Conservation (phyloP, 2,113 vertebrate species). For the Cyprinodon variegatus region DNA sequence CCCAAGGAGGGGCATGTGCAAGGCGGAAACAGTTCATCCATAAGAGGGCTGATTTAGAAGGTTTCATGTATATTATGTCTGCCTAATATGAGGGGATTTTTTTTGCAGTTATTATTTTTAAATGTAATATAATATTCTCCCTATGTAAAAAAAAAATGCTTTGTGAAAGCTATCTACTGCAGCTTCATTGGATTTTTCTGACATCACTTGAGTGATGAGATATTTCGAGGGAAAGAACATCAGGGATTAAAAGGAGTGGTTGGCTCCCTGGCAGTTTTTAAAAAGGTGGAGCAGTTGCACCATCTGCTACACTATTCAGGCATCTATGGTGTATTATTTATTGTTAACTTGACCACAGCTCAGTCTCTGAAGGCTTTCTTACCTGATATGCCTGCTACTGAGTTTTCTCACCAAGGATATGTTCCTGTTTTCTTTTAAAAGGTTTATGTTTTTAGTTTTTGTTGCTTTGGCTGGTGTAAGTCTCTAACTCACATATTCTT, state of each 20-base stretch:
- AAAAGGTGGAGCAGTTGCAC: neutral
- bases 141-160: too few relatives aligned
- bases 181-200: too few relatives aligned
- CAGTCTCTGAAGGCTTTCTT: neutral
- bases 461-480: neutral
- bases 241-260: too few relatives aligned
- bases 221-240: neutral
- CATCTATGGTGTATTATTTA: neutral
- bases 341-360: neutral
- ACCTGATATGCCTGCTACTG: neutral
- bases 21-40: too few relatives aligned
- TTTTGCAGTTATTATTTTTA: too few relatives aligned
- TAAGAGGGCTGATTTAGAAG: too few relatives aligned
- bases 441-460: neutral
- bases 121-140: too few relatives aligned
- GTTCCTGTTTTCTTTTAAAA: neutral
- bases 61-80: too few relatives aligned
- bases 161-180: too few relatives aligned
- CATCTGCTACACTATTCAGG: neutral
- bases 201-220: conserved; percentile 31
- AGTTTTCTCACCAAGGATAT: neutral
- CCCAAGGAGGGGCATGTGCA: too few relatives aligned
- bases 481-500: neutral
- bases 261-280: neutral
- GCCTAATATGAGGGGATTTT: too few relatives aligned